Conservation (phyloP, 2,888 invertebrate species). For the Acronicta aceris region DNA sequence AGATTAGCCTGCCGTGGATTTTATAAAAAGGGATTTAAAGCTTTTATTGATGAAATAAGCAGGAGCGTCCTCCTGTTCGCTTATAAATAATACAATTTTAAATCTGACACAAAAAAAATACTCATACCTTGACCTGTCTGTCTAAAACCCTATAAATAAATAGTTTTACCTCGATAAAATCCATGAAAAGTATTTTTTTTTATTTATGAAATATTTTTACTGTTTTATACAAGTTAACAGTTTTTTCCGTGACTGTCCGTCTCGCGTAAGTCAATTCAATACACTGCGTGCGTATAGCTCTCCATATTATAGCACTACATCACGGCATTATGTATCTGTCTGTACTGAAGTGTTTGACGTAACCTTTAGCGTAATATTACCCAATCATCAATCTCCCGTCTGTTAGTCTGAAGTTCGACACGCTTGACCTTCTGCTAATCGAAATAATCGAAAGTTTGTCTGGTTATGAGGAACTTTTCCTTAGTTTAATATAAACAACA, state of each 20-base stretch:
- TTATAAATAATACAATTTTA: too few relatives aligned
- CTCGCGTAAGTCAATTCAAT: slow-evolving; percentile 7
- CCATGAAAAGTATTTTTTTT: too few relatives aligned
- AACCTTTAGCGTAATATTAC: slow-evolving; percentile 25
- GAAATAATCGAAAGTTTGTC: slow-evolving; percentile 34
- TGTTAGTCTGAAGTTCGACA: slow-evolving; percentile 6
- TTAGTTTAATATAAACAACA: slow-evolving; percentile 24
- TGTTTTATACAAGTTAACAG: background rate
- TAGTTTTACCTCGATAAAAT: too few relatives aligned
- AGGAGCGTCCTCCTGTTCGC: too few relatives aligned
- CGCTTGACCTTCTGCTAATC: slow-evolving; percentile 37
- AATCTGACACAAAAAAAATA: too few relatives aligned
- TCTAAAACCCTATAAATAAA: too few relatives aligned
- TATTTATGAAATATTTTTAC: background rate
- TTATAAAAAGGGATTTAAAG: too few relatives aligned
- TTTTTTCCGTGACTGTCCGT: slow-evolving; percentile 15
- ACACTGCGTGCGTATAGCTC: slow-evolving; percentile 13
- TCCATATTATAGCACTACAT: slow-evolving; percentile 6
- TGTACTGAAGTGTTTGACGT: slow-evolving; percentile 17
- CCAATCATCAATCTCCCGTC: slow-evolving; percentile 27
- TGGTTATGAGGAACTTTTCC: slow-evolving; percentile 37
- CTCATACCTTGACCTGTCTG: too few relatives aligned
- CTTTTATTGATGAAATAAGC: too few relatives aligned
- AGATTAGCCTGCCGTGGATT: too few relatives aligned
- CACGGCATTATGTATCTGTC: slow-evolving; percentile 7